Evolutionary conservation across 1,140 invertebrate species (phyloP).

Genomic region (Drosophila sulfurigaster): DNA sequence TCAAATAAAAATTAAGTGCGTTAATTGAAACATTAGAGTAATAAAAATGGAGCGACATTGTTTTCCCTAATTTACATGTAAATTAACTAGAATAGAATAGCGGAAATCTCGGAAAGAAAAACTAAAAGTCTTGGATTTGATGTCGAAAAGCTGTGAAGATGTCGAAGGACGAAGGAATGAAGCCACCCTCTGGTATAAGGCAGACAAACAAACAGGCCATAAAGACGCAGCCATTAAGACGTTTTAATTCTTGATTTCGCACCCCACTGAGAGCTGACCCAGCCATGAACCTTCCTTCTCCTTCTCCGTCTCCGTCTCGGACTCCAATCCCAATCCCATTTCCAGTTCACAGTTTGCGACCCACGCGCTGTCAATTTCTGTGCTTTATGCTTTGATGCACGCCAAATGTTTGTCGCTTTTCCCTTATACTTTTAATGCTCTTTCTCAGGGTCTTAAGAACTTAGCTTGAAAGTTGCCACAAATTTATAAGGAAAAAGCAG

Average conservation of each 20-base stretch:
- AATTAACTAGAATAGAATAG: slow-evolving; percentile 63
- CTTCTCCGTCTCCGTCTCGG: neutral
- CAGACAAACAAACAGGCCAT: slow-evolving; percentile 52
- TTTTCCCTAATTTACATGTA: slow-evolving; percentile 82
- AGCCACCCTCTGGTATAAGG: slow-evolving; percentile 30
- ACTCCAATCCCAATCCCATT: slow-evolving; percentile 31
- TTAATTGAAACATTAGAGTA: slow-evolving; percentile 78
- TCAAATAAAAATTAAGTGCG: slow-evolving; percentile 65
- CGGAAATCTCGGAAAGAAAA: slow-evolving; percentile 54
- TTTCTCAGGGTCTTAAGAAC: neutral
- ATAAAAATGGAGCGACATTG: slow-evolving; percentile 59
- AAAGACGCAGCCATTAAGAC: slow-evolving; percentile 79
- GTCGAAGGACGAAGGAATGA: slow-evolving; percentile 3
- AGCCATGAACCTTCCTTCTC: slow-evolving; percentile 1
- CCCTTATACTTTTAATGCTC: slow-evolving; percentile 23
- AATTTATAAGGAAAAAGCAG: neutral
- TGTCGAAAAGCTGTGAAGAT: slow-evolving; percentile 4
- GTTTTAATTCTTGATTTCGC: slow-evolving; percentile 84
- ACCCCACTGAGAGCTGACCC: slow-evolving; percentile 59
- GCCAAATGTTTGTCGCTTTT: slow-evolving; percentile 33
- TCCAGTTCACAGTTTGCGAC: slow-evolving; percentile 50
- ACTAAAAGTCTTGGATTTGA: slow-evolving; percentile 6
- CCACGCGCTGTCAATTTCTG: slow-evolving; percentile 70
- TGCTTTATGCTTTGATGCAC: slow-evolving; percentile 53
- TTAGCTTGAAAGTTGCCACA: neutral